Base-by-base conservation (phyloP, 2,113 vertebrate genomes). In the Ptychochromis oligacanthus region DNA sequence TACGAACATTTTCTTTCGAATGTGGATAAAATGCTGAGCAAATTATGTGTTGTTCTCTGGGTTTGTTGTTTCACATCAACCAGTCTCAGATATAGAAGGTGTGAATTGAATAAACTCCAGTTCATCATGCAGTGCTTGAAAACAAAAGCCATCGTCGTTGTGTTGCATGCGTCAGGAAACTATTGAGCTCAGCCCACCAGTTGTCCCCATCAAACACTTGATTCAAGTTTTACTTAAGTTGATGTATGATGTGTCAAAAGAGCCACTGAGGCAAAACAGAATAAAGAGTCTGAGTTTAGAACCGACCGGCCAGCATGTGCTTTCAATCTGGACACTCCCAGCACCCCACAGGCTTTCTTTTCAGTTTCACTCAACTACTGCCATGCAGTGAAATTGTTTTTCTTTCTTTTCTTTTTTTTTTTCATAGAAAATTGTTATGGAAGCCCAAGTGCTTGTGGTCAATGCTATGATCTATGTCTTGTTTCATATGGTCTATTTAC, bases 311-410 rank as follows among this genome's bases (percentile, higher is more conserved):
- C 80, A 22, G 92, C 94, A 94, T 93, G 83, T 95, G 94, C 81
- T 95, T 94, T 80, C 82, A 91, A 95, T 95, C 90, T 87, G 84
- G 79, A 79, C 91, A 52, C 88, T 89, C 84, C 88, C 88, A 59
- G 75, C 81, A 74, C 82, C 85, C 89, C 72, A 54, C 13, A n/a
- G 80, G 62, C 77, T 82, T 77, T 79, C 46, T 65, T 67, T 82
- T 76, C 75, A 80, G 5, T 82, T 85, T 80, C 79, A 61, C 83
- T 90, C 80, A 80, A 59, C 80, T 75, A 67, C 83, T 84, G 79
- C 74, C 88, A 64, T 78, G 65, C 78, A 6, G 57, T 75, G 72
- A 64, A 87, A 80, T 40, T 61, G 31, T 46, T 49, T 74, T 70
- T 40, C 28, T 70, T 70, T 70, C 15, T 70, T 70, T 70, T 49